Conservation (phyloP, 1,140 invertebrate genomes). For the Drosophila baimaii region DNA sequence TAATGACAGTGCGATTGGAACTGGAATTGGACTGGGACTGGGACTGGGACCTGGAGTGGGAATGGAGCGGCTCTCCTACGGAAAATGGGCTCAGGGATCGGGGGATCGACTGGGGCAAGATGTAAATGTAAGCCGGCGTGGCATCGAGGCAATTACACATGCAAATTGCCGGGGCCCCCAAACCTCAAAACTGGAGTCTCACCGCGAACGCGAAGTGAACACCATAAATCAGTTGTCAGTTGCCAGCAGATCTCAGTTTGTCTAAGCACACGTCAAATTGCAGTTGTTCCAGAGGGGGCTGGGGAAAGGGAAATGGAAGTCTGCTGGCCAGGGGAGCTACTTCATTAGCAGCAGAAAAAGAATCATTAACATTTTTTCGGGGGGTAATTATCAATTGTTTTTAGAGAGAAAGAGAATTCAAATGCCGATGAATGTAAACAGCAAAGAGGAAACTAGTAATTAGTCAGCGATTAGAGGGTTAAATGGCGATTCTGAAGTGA, state of each 20-base stretch:
- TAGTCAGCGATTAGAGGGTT: background rate
- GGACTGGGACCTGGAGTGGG: background rate
- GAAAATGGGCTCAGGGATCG: slow-evolving; percentile 11
- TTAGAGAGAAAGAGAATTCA: background rate
- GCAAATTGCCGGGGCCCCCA: slow-evolving; percentile 47
- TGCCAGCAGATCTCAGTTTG: slow-evolving; percentile 41
- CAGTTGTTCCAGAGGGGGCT: slow-evolving; percentile 5
- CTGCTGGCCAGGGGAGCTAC: slow-evolving; percentile 4
- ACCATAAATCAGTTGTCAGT: slow-evolving; percentile 62
- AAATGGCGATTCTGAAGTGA: background rate
- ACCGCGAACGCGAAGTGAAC: slow-evolving; percentile 26
- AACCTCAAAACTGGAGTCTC: slow-evolving; percentile 35
- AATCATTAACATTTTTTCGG: slow-evolving; percentile 28
- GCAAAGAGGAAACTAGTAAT: background rate
- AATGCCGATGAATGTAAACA: no score
- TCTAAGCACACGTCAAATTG: slow-evolving; percentile 42
- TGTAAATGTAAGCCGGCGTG: slow-evolving; percentile 36
- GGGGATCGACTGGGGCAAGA: slow-evolving; percentile 21
- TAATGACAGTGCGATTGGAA: slow-evolving; percentile 54
- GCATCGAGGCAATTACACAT: slow-evolving; percentile 57
- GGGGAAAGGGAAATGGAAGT: background rate
- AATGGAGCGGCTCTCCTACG: slow-evolving; percentile 3
- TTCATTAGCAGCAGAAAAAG: slow-evolving; percentile 22
- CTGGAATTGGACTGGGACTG: slow-evolving; percentile 26
- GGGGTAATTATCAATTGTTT: slow-evolving; percentile 21